phyloP scores from a whole-genome alignment of 2,113 vertebrate species.

The Gorsachius goisagi region DNA sequence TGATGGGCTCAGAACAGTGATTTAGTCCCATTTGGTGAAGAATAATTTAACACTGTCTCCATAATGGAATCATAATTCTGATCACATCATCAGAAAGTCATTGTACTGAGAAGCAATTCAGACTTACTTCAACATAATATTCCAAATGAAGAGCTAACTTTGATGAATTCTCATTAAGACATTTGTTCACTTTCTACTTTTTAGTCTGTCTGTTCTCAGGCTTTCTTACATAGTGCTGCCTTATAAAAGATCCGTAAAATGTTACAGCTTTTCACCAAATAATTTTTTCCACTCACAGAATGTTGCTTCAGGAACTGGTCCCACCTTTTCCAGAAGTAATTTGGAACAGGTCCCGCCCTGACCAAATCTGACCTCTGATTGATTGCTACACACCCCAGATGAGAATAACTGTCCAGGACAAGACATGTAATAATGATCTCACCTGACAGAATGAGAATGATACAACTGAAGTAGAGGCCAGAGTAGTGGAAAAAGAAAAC shows the following conservation, averaged over 20 bases:
- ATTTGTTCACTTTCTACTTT: not conserved
- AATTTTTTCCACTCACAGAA: slow-evolving; percentile 45
- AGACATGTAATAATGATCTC: slow-evolving; percentile 49
- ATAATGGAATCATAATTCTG: not conserved
- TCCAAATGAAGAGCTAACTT: not conserved
- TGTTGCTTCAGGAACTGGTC: slow-evolving; percentile 48
- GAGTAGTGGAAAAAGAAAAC: not conserved
- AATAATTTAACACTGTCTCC: not conserved
- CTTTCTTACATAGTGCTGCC: not conserved
- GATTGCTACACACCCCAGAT: slow-evolving; percentile 36
- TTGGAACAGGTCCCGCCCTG: slow-evolving; percentile 41
- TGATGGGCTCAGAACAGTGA: not conserved
- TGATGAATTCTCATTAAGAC: not conserved
- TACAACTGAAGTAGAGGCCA: slow-evolving; percentile 23
- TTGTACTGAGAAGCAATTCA: not conserved
- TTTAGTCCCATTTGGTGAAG: not conserved
- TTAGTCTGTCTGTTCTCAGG: not conserved
- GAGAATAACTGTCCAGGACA: slow-evolving; percentile 8
- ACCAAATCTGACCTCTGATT: slow-evolving; percentile 37
- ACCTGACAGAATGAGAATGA: slow-evolving; percentile 50
- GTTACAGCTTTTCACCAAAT: slow-evolving; percentile 45
- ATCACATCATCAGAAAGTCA: not conserved
- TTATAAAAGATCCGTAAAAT: not conserved
- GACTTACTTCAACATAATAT: not conserved
- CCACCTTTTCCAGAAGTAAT: slow-evolving; percentile 49